phyloP scores from a whole-genome alignment of 2,888 invertebrate species.

The Drosophila neutralis region DNA sequence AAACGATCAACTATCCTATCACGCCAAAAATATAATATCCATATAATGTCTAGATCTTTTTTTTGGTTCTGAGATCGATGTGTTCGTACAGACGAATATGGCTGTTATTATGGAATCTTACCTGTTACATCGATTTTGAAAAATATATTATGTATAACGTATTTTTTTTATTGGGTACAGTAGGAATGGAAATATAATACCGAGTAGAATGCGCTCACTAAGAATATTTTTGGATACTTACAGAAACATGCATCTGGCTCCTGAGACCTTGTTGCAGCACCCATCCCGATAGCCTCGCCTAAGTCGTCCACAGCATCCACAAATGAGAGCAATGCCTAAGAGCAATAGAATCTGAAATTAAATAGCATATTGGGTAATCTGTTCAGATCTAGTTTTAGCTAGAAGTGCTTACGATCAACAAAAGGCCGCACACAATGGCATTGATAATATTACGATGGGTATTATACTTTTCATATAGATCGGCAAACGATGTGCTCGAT shows the following conservation, averaged over 20 bases:
- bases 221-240: constrained; percentile 28
- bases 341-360: constrained; percentile 39
- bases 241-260: constrained; percentile 51
- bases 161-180: too few species aligned
- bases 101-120: not conserved
- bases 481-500: constrained; percentile 48
- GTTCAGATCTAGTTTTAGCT: not conserved
- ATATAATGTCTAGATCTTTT: not conserved
- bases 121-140: not conserved
- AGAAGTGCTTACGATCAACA: constrained; percentile 50
- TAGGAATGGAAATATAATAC: not conserved
- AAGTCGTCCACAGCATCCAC: constrained; percentile 54
- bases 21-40: not conserved
- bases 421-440: constrained; percentile 28
- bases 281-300: constrained; percentile 49
- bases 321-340: constrained; percentile 39
- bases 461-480: constrained; percentile 50
- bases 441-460: constrained; percentile 46
- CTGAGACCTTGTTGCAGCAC: constrained; percentile 57
- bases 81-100: not conserved
- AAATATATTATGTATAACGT: too few species aligned
- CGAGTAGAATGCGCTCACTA: not conserved
- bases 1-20: not conserved
- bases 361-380: not conserved
- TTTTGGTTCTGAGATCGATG: too few species aligned